These are phyloP conservation scores for Melanotaenia duboulayi DNA, from an alignment of 2,113 vertebrate genomes.

Conservation along the genomic window DNA sequence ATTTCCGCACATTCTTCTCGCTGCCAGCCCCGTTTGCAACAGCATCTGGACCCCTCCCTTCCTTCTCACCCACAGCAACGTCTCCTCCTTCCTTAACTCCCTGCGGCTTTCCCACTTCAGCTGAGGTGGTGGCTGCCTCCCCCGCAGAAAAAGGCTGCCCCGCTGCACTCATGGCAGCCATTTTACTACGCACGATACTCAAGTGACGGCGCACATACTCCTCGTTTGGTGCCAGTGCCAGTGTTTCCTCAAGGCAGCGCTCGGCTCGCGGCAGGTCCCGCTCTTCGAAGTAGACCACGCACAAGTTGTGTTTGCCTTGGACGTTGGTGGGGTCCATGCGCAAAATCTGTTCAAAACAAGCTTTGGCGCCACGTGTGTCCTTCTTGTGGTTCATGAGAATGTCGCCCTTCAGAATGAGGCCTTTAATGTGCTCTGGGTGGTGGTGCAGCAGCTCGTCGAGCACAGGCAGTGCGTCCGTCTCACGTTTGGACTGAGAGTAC, in stretches of 20 bases:
- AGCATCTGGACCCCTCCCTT: constrained; percentile 61
- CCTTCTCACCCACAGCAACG: constrained; percentile 54
- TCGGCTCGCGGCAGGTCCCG: constrained; percentile 91
- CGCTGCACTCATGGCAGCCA: constrained; percentile 84
- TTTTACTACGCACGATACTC: constrained; percentile 92
- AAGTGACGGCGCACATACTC: constrained; percentile 96
- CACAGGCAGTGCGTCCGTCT: constrained; percentile 90
- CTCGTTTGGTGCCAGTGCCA: constrained; percentile 93
- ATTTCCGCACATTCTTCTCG: constrained; percentile 84
- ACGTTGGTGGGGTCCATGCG: constrained; percentile 92
- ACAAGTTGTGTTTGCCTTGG: constrained; percentile 97
- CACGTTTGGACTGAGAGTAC: constrained; percentile 92
- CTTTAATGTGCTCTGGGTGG: constrained; percentile 96
- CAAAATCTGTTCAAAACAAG: constrained; percentile 93
- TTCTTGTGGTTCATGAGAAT: constrained; percentile 99
- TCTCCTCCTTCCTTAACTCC: constrained; percentile 29
- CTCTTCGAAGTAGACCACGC: constrained; percentile 98
- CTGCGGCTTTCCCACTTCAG: constrained; percentile 46
- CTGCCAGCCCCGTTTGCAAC: constrained; percentile 72
- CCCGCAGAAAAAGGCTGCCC: constrained; percentile 77
- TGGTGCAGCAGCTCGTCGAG: constrained; percentile 90
- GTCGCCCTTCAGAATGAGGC: constrained; percentile 96
- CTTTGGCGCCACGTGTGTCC: constrained; percentile 92
- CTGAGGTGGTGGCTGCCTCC: constrained; percentile 34
- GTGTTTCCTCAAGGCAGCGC: constrained; percentile 90